Evolutionary conservation across 2,888 invertebrate species (phyloP).

Genomic region (Ophion slaviceki): DNA sequence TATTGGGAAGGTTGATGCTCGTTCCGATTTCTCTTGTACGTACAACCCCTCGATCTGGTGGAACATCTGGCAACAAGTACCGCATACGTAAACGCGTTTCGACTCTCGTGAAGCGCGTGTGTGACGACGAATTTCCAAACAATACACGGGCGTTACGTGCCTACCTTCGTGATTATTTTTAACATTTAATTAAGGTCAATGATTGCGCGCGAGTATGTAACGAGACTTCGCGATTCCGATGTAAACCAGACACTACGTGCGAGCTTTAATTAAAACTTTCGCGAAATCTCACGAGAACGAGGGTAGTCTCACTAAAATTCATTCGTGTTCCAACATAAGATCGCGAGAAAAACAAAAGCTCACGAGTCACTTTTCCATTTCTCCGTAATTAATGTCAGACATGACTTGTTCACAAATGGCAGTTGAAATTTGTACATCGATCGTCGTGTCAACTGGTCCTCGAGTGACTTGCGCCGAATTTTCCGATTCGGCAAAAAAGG

Average conservation of each 20-base stretch:
- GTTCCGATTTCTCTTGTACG: no score
- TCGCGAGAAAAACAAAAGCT: not conserved
- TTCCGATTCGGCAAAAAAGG: no score
- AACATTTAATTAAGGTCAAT: conserved; percentile 57
- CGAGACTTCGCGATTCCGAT: conserved; percentile 19
- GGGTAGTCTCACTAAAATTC: conserved; percentile 19
- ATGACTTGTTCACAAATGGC: no score
- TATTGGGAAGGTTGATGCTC: not conserved
- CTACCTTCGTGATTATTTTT: conserved; percentile 42
- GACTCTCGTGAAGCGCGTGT: conserved; percentile 3
- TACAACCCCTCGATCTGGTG: not conserved
- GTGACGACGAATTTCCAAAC: conserved; percentile 30
- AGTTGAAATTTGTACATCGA: no score
- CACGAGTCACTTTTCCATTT: not conserved
- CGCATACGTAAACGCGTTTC: not conserved
- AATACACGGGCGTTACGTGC: conserved; percentile 35
- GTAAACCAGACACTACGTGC: conserved; percentile 12
- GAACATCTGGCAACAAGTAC: not conserved
- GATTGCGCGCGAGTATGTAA: conserved; percentile 37
- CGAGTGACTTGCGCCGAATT: no score
- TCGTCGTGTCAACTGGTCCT: no score
- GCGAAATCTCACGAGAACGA: conserved; percentile 25
- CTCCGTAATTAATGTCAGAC: not conserved
- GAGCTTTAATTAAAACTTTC: conserved; percentile 57
- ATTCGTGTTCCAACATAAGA: conserved; percentile 7